These are phyloP conservation scores for Zaprionus lachaisei DNA, from an alignment of 1,140 invertebrate genomes.

Conservation along the genomic window DNA sequence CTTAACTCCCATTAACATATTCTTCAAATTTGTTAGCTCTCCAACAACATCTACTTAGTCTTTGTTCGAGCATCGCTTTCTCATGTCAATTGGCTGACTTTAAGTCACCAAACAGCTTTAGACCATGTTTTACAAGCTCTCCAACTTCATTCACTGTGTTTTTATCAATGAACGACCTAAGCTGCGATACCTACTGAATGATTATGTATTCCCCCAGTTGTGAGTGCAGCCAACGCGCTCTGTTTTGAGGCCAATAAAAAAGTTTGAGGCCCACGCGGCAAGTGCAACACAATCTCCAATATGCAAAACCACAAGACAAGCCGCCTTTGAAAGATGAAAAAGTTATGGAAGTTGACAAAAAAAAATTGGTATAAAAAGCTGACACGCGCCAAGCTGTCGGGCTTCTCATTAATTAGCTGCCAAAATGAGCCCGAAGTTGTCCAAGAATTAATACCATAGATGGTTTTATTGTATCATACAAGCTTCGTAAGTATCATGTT, in stretches of 20 bases:
- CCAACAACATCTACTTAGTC: slow-evolving; percentile 18
- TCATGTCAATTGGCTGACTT: slow-evolving; percentile 23
- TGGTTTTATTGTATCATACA: slow-evolving; percentile 11
- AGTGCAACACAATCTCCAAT: slow-evolving; percentile 40
- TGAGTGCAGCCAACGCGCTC: slow-evolving; percentile 49
- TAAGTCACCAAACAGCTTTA: slow-evolving; percentile 47
- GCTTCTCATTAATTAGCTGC: slow-evolving; percentile 63
- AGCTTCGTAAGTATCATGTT: slow-evolving; percentile 27
- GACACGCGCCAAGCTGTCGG: slow-evolving; percentile 66
- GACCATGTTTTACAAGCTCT: slow-evolving; percentile 33
- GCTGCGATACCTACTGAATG: slow-evolving; percentile 46
- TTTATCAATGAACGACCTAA: slow-evolving; percentile 52
- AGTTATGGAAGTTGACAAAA: slow-evolving; percentile 13
- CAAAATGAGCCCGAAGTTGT: slow-evolving; percentile 24
- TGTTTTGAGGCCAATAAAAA: slow-evolving; percentile 43
- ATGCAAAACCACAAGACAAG: slow-evolving; percentile 23
- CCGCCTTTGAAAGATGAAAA: slow-evolving; percentile 9
- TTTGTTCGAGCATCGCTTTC: slow-evolving; percentile 6
- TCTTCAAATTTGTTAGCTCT: slow-evolving; percentile 3
- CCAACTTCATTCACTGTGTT: slow-evolving; percentile 38
- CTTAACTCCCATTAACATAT: slow-evolving; percentile 6
- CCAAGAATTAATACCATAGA: slow-evolving; percentile 37
- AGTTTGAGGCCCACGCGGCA: slow-evolving; percentile 45
- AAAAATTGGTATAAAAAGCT: slow-evolving; percentile 27
- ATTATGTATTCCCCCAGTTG: slow-evolving; percentile 45